Evolutionary conservation across 2,797 vertebrate species (phyloP).

Genomic region (Tiaroga cobitis): DNA sequence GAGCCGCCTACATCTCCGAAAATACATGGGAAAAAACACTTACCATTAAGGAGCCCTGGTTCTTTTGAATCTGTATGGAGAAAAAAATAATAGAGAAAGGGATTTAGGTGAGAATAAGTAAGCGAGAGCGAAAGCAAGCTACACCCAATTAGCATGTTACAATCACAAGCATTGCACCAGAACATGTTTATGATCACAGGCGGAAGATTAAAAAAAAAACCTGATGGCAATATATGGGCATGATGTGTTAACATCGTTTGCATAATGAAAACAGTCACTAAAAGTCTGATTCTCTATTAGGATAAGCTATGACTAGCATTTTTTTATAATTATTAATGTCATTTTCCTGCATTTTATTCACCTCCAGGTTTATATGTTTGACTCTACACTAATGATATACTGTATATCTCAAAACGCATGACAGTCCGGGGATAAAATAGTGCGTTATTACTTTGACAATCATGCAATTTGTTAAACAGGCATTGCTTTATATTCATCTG

Average conservation of each 20-base stretch:
- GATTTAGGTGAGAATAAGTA: slow-evolving; percentile 61
- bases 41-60: slow-evolving; percentile 99
- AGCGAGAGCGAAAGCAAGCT: neutral
- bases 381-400: slow-evolving; percentile 52
- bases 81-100: slow-evolving; percentile 71
- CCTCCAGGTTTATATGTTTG: slow-evolving; percentile 89
- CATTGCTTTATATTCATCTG: neutral
- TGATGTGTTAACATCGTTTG: slow-evolving; percentile 98
- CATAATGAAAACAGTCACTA: slow-evolving; percentile 99
- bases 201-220: slow-evolving; percentile 98
- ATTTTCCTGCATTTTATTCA: slow-evolving; percentile 65
- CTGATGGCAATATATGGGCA: slow-evolving; percentile 99
- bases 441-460: neutral
- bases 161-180: slow-evolving; percentile 98
- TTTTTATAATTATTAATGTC: slow-evolving; percentile 90
- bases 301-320: slow-evolving; percentile 69
- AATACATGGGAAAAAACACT: slow-evolving; percentile 76
- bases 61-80: slow-evolving; percentile 97
- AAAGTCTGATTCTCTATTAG: slow-evolving; percentile 98
- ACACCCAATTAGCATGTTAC: slow-evolving; percentile 99
- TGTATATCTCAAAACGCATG: slow-evolving; percentile 36
- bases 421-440: neutral
- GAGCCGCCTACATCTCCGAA: slow-evolving; percentile 45
- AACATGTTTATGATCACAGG: slow-evolving; percentile 99
- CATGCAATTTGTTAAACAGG: neutral